These are phyloP conservation scores for Mythimna vitellina DNA, from an alignment of 2,888 invertebrate genomes.

Conservation along the genomic window DNA sequence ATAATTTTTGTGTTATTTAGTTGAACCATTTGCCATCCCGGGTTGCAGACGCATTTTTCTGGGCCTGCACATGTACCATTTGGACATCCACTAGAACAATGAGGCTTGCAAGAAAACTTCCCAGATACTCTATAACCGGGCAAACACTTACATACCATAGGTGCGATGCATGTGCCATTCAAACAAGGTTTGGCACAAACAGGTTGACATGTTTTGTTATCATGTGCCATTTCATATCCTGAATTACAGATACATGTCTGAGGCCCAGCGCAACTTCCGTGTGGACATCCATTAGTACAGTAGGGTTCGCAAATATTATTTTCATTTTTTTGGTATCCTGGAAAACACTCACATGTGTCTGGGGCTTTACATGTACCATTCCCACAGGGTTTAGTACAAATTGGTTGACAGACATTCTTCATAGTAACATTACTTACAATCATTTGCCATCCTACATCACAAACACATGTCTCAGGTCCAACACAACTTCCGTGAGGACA, in stretches of 20 bases:
- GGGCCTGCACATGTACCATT: slow-evolving; percentile 30
- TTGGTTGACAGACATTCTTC: slow-evolving; percentile 25
- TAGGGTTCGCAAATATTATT: slow-evolving; percentile 25
- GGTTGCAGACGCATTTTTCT: slow-evolving; percentile 23
- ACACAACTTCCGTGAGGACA: slow-evolving; percentile 42
- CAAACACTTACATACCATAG: slow-evolving; percentile 29
- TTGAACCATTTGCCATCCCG: slow-evolving; percentile 34
- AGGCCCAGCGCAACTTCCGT: slow-evolving; percentile 26
- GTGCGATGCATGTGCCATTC: slow-evolving; percentile 26
- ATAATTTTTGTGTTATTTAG: neutral
- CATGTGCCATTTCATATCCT: slow-evolving; percentile 32
- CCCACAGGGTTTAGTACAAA: slow-evolving; percentile 22
- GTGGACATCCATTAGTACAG: slow-evolving; percentile 30
- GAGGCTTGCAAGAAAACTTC: slow-evolving; percentile 31
- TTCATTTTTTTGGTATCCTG: slow-evolving; percentile 9
- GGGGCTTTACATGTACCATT: slow-evolving; percentile 34
- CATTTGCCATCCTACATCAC: slow-evolving; percentile 18
- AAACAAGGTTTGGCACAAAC: slow-evolving; percentile 21
- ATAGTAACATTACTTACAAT: neutral
- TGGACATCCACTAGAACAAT: slow-evolving; percentile 33
- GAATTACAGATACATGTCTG: slow-evolving; percentile 20
- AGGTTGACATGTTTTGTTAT: slow-evolving; percentile 20
- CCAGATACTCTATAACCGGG: slow-evolving; percentile 18
- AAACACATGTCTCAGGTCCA: slow-evolving; percentile 44
- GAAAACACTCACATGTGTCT: slow-evolving; percentile 15